Conservation (phyloP, 2,888 invertebrate species). For the Parapristionchus giblindavisi region DNA sequence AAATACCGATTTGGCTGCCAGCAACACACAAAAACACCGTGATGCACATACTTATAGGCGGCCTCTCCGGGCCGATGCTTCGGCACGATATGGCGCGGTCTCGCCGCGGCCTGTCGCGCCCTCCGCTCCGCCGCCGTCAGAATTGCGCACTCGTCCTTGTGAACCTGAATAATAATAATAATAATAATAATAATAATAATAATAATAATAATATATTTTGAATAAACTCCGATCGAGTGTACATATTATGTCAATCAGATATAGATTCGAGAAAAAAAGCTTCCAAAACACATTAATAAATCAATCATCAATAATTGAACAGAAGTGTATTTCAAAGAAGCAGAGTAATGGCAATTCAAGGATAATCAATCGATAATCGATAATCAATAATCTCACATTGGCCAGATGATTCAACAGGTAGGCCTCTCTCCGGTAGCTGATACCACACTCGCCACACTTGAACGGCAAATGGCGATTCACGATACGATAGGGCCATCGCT, state of each 20-base stretch:
- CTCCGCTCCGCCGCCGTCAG: constrained; percentile 12
- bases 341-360: too few species aligned
- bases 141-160: constrained; percentile 25
- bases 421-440: constrained; percentile 15
- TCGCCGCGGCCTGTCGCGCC: constrained; percentile 1
- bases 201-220: too few species aligned
- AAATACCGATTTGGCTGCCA: too few species aligned
- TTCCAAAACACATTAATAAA: not conserved
- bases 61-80: constrained; percentile 22
- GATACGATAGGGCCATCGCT: too few species aligned
- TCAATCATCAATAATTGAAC: not conserved
- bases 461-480: constrained; percentile 21
- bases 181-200: too few species aligned
- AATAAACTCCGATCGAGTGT: too few species aligned
- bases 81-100: constrained; percentile 16
- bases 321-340: not conserved
- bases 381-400: not conserved
- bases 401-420: constrained; percentile 26
- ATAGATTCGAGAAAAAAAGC: too few species aligned
- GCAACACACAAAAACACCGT: too few species aligned
- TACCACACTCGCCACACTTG: constrained; percentile 15
- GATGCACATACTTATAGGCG: constrained; percentile 22
- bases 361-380: too few species aligned
- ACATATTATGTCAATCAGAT: too few species aligned
- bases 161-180: not conserved